Evolutionary conservation across 2,113 vertebrate species (phyloP).

Genomic region (Chiloscyllium plagiosum): DNA sequence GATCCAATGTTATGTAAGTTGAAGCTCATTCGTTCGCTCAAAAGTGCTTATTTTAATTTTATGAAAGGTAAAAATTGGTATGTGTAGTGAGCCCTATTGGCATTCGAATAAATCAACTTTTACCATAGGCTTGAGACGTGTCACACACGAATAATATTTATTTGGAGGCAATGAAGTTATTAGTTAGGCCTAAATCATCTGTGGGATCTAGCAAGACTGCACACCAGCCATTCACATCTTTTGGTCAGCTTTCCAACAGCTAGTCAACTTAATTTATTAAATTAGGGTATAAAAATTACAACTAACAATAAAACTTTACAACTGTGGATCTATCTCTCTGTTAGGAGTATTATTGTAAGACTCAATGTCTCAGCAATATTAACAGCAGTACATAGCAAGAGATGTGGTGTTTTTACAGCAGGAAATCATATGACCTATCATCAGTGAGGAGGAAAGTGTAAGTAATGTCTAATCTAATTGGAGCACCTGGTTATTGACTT

Average conservation of each 20-base stretch:
- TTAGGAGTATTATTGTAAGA: not conserved
- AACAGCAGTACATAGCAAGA: not conserved
- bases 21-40: not conserved
- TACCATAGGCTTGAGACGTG: not conserved
- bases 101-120: not conserved
- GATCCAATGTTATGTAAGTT: not conserved
- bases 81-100: not conserved
- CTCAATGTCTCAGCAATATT: not conserved
- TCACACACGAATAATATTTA: not conserved
- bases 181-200: not conserved
- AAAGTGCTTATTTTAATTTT: no score
- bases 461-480: not conserved
- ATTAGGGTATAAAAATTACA: not conserved
- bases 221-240: not conserved
- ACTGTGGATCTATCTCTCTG: not conserved
- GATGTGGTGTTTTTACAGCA: not conserved
- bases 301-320: not conserved
- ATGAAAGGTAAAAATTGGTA: not conserved
- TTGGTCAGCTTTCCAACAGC: not conserved
- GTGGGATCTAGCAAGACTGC: no score
- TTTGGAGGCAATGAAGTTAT: not conserved
- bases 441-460: not conserved
- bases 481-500: not conserved
- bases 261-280: not conserved
- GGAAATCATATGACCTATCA: not conserved